phyloP scores from a whole-genome alignment of 2,888 invertebrate species.

The Neoaliturus tenellus region DNA sequence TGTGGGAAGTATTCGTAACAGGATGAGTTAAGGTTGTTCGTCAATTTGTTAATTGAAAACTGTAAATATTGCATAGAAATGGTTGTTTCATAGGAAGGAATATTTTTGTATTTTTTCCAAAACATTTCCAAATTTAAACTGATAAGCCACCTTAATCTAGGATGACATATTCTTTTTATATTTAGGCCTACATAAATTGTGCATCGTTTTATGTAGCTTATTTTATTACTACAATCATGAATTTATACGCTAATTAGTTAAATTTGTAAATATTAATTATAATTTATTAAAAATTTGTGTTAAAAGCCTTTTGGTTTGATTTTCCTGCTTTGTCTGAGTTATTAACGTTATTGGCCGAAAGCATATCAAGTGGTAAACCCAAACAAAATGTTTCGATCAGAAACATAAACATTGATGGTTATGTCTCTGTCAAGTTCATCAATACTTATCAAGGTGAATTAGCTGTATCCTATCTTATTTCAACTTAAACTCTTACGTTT shows the following conservation, averaged over 20 bases:
- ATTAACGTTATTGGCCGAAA: too few relatives aligned
- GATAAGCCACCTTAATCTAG: neutral
- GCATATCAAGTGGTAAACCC: too few relatives aligned
- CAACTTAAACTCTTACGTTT: too few relatives aligned
- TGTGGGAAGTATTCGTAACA: neutral
- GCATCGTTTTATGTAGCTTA: neutral
- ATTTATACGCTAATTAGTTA: neutral
- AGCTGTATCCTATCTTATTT: too few relatives aligned
- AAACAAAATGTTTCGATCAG: too few relatives aligned
- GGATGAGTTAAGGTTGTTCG: neutral
- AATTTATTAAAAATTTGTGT: slow-evolving; percentile 10
- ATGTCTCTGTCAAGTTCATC: too few relatives aligned
- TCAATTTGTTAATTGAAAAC: neutral
- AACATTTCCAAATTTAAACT: neutral
- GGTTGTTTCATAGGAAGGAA: neutral
- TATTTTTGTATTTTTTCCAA: neutral
- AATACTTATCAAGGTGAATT: too few relatives aligned
- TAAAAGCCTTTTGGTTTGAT: neutral
- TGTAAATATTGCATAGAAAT: neutral
- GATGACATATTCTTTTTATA: neutral
- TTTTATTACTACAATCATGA: neutral
- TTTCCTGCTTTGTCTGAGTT: too few relatives aligned
- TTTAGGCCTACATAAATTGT: neutral
- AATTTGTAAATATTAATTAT: slow-evolving; percentile 29
- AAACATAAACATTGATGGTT: too few relatives aligned